Conservation (phyloP, 2,888 invertebrate species). For the Lampropteryx suffumata region DNA sequence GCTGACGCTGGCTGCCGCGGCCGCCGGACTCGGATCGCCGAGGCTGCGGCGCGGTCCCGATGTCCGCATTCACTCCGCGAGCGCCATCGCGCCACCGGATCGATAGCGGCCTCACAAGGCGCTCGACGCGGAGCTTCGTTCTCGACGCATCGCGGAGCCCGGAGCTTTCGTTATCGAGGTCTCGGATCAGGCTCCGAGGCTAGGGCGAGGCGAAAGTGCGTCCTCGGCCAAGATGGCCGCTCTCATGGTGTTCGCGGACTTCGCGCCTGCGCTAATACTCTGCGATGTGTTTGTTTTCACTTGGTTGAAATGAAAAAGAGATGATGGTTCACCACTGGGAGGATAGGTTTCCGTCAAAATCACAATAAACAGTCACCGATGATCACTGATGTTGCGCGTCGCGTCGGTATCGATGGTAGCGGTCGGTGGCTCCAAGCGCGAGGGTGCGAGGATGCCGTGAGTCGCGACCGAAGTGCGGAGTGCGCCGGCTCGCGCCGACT, state of each 20-base stretch:
- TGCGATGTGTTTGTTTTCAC: constrained; percentile 79
- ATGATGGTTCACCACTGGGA: constrained; percentile 45
- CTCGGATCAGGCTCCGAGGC: constrained; percentile 65
- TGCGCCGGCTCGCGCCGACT: constrained; percentile 66
- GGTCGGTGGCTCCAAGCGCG: constrained; percentile 41
- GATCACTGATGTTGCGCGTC: constrained; percentile 50
- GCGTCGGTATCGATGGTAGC: constrained; percentile 43
- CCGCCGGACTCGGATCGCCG: constrained; percentile 58
- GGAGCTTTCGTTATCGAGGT: constrained; percentile 47
- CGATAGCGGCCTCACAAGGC: constrained; percentile 75
- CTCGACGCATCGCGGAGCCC: constrained; percentile 59
- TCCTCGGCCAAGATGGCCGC: constrained; percentile 80
- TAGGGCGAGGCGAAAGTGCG: constrained; percentile 80
- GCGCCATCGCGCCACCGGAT: constrained; percentile 76
- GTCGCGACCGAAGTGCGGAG: constrained; percentile 54
- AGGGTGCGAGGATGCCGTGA: constrained; percentile 60
- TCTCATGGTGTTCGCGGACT: constrained; percentile 71
- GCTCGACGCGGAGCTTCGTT: constrained; percentile 62
- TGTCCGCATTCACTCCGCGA: constrained; percentile 80
- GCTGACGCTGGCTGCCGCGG: constrained; percentile 66
- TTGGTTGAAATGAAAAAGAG: constrained; percentile 44
- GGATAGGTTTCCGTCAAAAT: constrained; percentile 30
- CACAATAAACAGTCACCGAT: constrained; percentile 54
- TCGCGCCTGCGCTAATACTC: constrained; percentile 76
- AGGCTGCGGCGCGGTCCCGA: constrained; percentile 69